These are phyloP conservation scores for Anoplophora glabripennis DNA, from an alignment of 1,140 invertebrate species.

Conservation along the genomic window DNA sequence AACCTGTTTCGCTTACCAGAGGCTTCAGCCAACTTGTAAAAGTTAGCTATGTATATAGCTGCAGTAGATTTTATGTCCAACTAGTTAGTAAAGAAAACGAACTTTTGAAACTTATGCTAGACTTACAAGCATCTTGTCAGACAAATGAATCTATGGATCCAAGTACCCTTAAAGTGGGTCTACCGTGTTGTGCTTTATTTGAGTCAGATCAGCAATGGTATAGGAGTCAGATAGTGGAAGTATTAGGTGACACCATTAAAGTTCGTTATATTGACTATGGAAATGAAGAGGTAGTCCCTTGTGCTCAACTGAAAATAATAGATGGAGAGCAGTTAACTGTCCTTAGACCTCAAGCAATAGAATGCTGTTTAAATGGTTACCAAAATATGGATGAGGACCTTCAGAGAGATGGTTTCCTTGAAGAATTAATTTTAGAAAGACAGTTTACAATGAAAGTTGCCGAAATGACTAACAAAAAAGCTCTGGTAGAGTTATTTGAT, in stretches of 20 bases:
- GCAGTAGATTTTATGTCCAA: conserved; percentile 70
- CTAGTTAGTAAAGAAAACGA: conserved; percentile 57
- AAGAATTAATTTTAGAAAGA: conserved; percentile 51
- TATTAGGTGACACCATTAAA: conserved; percentile 50
- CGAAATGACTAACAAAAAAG: conserved; percentile 49
- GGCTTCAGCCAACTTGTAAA: conserved; percentile 53
- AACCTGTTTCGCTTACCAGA: conserved; percentile 51
- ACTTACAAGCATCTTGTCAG: conserved; percentile 46
- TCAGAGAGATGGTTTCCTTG: conserved; percentile 49
- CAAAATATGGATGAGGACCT: conserved; percentile 47
- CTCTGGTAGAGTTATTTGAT: conserved; percentile 57
- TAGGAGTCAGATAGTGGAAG: conserved; percentile 58
- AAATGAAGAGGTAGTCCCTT: conserved; percentile 65
- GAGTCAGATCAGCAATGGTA: conserved; percentile 71
- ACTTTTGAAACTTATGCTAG: conserved; percentile 56
- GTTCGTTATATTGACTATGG: conserved; percentile 79
- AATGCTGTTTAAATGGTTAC: conserved; percentile 64
- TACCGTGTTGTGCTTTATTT: conserved; percentile 72
- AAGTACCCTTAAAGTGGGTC: conserved; percentile 51
- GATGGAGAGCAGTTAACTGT: conserved; percentile 60
- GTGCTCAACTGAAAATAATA: conserved; percentile 59
- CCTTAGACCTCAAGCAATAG: conserved; percentile 70
- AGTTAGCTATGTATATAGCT: conserved; percentile 68
- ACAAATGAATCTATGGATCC: conserved; percentile 45
- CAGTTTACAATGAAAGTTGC: conserved; percentile 57